Conservation (phyloP, 2,888 invertebrate genomes). For the Leucophora obtusa region DNA sequence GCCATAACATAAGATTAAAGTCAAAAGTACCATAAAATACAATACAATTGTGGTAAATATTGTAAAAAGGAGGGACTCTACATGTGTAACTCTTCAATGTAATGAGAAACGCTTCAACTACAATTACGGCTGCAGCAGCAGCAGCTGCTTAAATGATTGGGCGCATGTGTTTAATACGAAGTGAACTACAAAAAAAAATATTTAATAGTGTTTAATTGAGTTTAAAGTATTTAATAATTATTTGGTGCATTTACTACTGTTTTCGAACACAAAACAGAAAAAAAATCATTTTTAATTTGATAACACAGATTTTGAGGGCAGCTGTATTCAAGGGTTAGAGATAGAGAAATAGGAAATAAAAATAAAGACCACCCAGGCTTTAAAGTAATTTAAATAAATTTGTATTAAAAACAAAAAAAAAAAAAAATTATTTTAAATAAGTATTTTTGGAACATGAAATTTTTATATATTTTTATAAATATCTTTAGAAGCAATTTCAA, state of each 20-base stretch:
- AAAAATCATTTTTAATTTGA: neutral
- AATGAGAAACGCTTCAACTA: neutral
- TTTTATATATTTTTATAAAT: too few species aligned
- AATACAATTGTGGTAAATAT: constrained; percentile 36
- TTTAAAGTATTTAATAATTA: constrained; percentile 64
- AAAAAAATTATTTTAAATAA: too few species aligned
- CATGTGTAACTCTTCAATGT: constrained; percentile 30
- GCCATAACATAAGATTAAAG: constrained; percentile 56
- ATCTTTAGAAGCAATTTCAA: too few species aligned
- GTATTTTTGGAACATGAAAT: too few species aligned
- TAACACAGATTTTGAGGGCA: neutral
- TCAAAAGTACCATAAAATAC: constrained; percentile 49
- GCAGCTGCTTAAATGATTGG: constrained; percentile 32
- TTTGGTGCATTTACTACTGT: constrained; percentile 39
- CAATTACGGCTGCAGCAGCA: constrained; percentile 12
- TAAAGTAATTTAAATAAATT: too few species aligned
- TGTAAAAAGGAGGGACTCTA: constrained; percentile 11
- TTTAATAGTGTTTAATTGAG: constrained; percentile 64
- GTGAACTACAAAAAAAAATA: neutral
- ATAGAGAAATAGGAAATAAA: neutral
- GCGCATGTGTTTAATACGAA: neutral
- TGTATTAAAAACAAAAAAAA: too few species aligned
- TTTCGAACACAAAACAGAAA: neutral
- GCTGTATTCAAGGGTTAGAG: neutral
- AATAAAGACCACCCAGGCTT: neutral